Conservation (phyloP, 2,113 vertebrate genomes). For the Mesocricetus auratus region DNA sequence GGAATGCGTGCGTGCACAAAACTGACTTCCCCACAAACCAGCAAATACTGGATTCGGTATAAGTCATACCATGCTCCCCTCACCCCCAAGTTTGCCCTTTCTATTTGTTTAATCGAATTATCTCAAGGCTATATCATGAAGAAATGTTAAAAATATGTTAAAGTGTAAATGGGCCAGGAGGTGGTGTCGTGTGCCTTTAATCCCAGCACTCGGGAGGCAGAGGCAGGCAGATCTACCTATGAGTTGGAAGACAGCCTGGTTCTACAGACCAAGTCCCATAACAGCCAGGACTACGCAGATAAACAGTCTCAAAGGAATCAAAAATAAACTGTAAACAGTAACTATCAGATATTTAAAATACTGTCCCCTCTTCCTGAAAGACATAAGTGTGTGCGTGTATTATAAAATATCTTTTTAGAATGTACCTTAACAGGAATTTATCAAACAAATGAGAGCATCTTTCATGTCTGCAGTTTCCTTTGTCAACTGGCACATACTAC, state of each 20-base stretch:
- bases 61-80: background rate
- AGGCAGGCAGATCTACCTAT: background rate
- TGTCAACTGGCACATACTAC: background rate
- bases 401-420: background rate
- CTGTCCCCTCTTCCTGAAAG: accelerated
- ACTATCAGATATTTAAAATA: background rate
- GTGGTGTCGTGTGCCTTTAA: background rate
- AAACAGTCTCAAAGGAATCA: background rate
- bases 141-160: background rate
- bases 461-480: background rate
- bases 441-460: conserved; percentile 13
- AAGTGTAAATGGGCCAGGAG: background rate
- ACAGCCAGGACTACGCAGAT: background rate
- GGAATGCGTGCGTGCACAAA: background rate
- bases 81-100: background rate
- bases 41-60: background rate
- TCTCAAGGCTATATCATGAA: background rate
- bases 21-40: background rate
- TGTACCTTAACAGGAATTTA: conserved; percentile 29
- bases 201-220: background rate
- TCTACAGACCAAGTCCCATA: background rate
- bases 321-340: conserved; percentile 7
- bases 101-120: conserved; percentile 48
- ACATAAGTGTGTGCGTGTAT: background rate
- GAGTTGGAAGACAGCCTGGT: background rate